Conservation (phyloP, 1,140 invertebrate species). For the Drosophila triauraria region DNA sequence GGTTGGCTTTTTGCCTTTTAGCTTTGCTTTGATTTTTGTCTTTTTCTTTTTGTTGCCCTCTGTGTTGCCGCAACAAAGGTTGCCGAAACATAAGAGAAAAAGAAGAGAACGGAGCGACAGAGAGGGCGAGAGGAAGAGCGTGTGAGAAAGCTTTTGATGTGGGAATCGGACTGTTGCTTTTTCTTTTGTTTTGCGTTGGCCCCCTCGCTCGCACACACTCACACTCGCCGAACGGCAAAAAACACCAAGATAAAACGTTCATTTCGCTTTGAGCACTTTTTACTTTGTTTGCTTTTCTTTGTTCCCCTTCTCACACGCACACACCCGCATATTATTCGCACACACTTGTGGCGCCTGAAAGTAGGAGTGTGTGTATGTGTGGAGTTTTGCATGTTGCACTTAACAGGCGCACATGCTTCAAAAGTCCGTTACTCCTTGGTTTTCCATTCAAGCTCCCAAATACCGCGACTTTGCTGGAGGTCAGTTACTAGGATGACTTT, state of each 20-base stretch:
- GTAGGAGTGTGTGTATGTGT: slow-evolving; percentile 17
- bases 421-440: slow-evolving; percentile 7
- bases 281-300: slow-evolving; percentile 64
- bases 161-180: slow-evolving; percentile 45
- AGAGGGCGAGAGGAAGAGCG: slow-evolving; percentile 19
- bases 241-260: slow-evolving; percentile 34
- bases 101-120: slow-evolving; percentile 32
- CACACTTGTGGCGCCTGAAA: slow-evolving; percentile 54
- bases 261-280: slow-evolving; percentile 54
- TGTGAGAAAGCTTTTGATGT: slow-evolving; percentile 58
- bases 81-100: slow-evolving; percentile 46
- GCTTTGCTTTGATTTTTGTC: slow-evolving; percentile 25
- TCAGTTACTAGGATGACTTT: slow-evolving; percentile 30
- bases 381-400: slow-evolving; percentile 55
- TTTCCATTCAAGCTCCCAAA: neutral
- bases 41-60: slow-evolving; percentile 1
- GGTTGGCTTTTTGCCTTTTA: slow-evolving; percentile 23
- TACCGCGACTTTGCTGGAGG: slow-evolving; percentile 50
- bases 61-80: slow-evolving; percentile 55
- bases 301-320: slow-evolving; percentile 44
- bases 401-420: slow-evolving; percentile 69
- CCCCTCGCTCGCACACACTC: slow-evolving; percentile 13
- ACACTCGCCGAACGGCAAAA: slow-evolving; percentile 11
- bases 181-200: slow-evolving; percentile 24
- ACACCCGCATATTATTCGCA: slow-evolving; percentile 25